phyloP scores from a whole-genome alignment of 2,888 invertebrate genomes.

The Tethea ocularis region DNA sequence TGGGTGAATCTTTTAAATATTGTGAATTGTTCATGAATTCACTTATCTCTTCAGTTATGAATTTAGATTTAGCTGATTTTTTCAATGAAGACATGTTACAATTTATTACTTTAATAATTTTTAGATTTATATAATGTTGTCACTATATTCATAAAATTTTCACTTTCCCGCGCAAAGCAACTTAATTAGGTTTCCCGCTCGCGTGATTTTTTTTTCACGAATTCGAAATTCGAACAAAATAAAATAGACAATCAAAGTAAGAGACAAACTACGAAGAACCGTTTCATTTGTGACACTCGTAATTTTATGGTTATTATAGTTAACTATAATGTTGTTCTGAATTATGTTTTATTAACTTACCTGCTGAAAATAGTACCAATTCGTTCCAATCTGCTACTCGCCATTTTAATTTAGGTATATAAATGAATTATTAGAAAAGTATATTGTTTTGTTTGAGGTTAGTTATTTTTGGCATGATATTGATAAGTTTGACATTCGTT shows the following conservation, averaged over 20 bases:
- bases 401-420: constrained; percentile 71
- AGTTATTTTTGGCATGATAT: background rate
- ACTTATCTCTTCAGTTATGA: constrained; percentile 51
- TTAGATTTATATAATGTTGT: background rate
- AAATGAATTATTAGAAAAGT: constrained; percentile 7
- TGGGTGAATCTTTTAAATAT: constrained; percentile 55
- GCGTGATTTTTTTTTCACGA: background rate
- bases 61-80: constrained; percentile 54
- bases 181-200: background rate
- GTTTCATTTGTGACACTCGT: no score
- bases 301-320: background rate
- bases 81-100: constrained; percentile 53
- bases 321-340: no score
- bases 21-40: constrained; percentile 59
- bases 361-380: constrained; percentile 89
- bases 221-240: background rate
- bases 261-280: no score
- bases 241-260: background rate
- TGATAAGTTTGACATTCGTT: no score
- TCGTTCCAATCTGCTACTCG: constrained; percentile 88
- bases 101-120: background rate
- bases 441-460: background rate
- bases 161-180: background rate
- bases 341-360: constrained; percentile 59
- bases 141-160: background rate